Base-by-base conservation (phyloP, 1,140 invertebrate genomes). In the Bradynema listronoti region DNA sequence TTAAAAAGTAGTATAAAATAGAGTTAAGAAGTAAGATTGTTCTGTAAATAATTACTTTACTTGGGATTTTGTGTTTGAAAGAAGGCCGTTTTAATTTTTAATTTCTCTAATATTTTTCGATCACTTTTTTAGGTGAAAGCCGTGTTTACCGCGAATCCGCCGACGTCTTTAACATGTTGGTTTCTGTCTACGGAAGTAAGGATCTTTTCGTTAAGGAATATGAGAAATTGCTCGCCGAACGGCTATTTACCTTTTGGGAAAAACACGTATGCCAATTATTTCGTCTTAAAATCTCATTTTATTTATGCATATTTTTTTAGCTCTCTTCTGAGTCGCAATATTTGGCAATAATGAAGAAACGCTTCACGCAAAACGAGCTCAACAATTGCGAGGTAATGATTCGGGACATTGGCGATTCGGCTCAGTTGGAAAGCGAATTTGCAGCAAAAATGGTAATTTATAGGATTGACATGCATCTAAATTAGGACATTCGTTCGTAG, bases 341-440 rank as follows among this genome's bases (percentile, higher is more conserved):
- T 78, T 81, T 99, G 27, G 93, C 98, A 79, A 80, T 97, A 47
- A 78, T 99, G 3, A 98, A 97, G 82, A 82, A 93, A 36, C 83
- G 84, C 57, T 98, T 98, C 83, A 93, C 92, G 0, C 93, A 98
- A 77, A 85, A 89, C 25, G 88, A 95, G 68, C 80, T 99, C 32
- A 90, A 96, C 80, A 89, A 88, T 66, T 98, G 94, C 82, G 93
- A 98, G 83, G 94, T 97, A 0, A 99, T 99, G 94, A 79, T 98
- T 27, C 94, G 94, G 78, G 93, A 96, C 80, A 87, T 96, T 14
- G 86, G 86, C 7, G 89, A 93, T 75, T 86, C 84, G 5, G 81
- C 82, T 65, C 78, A 82, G 62, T 89, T 95, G 41, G 93, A 93
- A n/a, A n/a, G n/a, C 80, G 80, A 82, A 69, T 75, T 63, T n/a